Percentiles rank a stretch among this genome's conserved stretches.
Evolutionary conservation across 2,113 vertebrate species (phyloP).

Genomic region (Tupaia chinensis): DNA sequence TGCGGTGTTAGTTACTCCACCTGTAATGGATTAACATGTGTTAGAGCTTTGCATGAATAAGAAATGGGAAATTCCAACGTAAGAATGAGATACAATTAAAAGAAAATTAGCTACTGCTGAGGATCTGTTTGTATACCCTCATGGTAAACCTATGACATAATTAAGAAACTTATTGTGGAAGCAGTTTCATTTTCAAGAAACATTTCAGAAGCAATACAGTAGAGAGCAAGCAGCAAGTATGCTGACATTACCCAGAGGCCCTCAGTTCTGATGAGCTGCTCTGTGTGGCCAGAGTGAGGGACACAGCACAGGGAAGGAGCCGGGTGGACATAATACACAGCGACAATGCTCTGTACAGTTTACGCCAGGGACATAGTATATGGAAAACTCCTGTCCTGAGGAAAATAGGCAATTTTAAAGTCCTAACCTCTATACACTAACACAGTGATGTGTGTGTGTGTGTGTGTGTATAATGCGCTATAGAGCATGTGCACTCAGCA

Average conservation of each 20-base stretch:
- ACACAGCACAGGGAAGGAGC: background rate
- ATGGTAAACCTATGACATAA: slow-evolving; percentile 55
- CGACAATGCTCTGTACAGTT: background rate
- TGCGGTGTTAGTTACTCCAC: slow-evolving; percentile 98
- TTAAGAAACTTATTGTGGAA: slow-evolving; percentile 62
- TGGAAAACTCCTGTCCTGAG: background rate
- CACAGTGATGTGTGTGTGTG: background rate
- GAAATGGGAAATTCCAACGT: slow-evolving; percentile 65
- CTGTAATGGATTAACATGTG: slow-evolving; percentile 88
- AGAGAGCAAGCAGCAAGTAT: slow-evolving; percentile 35
- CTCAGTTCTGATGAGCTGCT: background rate
- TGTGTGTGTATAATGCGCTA: too few species aligned
- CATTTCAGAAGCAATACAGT: slow-evolving; percentile 55
- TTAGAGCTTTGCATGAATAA: slow-evolving; percentile 77
- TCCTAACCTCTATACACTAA: background rate
- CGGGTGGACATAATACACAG: background rate
- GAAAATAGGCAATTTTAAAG: background rate
- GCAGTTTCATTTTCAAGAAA: slow-evolving; percentile 61
- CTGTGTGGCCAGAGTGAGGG: background rate
- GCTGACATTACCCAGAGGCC: background rate
- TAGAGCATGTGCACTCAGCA: too few species aligned
- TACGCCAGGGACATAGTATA: background rate
- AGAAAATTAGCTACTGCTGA: slow-evolving; percentile 63
- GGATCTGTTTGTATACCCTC: slow-evolving; percentile 58
- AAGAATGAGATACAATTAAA: slow-evolving; percentile 62